Conservation (phyloP, 2,888 invertebrate genomes). For the Heteromurus nitidus region DNA sequence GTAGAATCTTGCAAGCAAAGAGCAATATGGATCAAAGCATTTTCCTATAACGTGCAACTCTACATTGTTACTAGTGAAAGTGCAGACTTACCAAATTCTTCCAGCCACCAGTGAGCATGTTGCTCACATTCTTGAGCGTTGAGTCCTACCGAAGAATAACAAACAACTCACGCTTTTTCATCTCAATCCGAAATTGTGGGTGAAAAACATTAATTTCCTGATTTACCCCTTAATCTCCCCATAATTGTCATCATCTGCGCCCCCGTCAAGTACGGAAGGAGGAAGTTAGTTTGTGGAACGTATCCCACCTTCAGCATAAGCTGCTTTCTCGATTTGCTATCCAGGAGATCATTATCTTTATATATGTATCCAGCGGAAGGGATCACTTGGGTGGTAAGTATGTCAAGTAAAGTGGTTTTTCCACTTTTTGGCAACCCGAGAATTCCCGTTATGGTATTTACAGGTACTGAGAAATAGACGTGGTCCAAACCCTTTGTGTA, state of each 20-base stretch:
- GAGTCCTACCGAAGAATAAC: constrained; percentile 36
- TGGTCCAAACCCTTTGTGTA: constrained; percentile 64
- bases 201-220: no score
- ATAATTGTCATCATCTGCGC: constrained; percentile 62
- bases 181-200: no score
- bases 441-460: constrained; percentile 39
- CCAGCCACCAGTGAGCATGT: constrained; percentile 61
- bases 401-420: constrained; percentile 46
- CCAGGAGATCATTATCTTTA: constrained; percentile 54
- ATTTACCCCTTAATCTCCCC: constrained; percentile 55
- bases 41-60: no score
- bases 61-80: not conserved
- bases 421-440: constrained; percentile 62
- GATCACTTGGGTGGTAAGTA: constrained; percentile 45
- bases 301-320: constrained; percentile 49
- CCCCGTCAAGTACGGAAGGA: constrained; percentile 49
- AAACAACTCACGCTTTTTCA: constrained; percentile 5
- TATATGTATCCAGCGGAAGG: constrained; percentile 55
- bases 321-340: constrained; percentile 5
- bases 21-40: no score
- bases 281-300: constrained; percentile 35
- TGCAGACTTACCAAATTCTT: constrained; percentile 59
- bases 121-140: constrained; percentile 44
- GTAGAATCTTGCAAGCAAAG: not conserved
- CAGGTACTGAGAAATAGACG: constrained; percentile 60